These are phyloP conservation scores for Mastomys coucha DNA, from an alignment of 2,113 vertebrate species.

Conservation along the genomic window DNA sequence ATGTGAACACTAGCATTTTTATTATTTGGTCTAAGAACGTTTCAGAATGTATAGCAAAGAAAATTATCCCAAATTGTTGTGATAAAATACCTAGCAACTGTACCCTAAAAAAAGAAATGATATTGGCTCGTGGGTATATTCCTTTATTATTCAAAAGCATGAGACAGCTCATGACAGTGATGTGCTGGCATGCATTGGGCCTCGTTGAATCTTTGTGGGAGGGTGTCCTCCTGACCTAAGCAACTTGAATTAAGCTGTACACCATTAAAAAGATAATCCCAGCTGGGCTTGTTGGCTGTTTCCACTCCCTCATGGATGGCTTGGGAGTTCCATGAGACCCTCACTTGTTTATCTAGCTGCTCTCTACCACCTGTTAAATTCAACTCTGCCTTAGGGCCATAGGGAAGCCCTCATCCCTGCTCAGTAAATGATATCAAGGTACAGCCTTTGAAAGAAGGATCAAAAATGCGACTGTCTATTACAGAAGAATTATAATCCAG, in stretches of 20 bases:
- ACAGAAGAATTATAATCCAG: too few species aligned
- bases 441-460: background rate
- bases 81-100: background rate
- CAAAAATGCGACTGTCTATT: background rate
- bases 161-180: background rate
- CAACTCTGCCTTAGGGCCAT: background rate
- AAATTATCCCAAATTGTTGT: background rate
- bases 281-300: background rate
- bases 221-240: too few species aligned
- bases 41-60: background rate
- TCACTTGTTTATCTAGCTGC: background rate
- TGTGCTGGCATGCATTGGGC: fast-evolving
- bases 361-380: background rate
- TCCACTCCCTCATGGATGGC: background rate
- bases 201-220: background rate
- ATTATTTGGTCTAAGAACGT: background rate
- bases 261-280: background rate
- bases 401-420: background rate
- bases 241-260: background rate
- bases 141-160: background rate
- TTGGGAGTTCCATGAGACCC: background rate
- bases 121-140: background rate
- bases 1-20: background rate
- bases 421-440: background rate
- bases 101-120: background rate